Evolutionary conservation across 2,888 invertebrate species (phyloP).

Genomic region (Bruchidius siliquastri): DNA sequence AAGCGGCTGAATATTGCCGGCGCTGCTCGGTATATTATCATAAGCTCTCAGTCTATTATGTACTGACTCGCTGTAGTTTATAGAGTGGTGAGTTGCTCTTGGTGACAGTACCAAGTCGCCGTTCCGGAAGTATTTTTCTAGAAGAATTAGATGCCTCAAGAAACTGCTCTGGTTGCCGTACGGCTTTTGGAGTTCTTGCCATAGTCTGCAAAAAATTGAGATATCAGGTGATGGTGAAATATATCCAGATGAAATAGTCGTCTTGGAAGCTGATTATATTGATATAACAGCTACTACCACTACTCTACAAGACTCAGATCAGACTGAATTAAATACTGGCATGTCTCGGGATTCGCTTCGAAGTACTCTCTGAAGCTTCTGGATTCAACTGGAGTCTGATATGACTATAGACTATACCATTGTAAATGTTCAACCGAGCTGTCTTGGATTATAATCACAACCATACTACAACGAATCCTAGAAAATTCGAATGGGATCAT

Average conservation of each 20-base stretch:
- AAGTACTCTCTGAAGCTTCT: too few species aligned
- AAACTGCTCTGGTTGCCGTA: slow-evolving; percentile 86
- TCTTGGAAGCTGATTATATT: too few species aligned
- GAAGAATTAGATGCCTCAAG: slow-evolving; percentile 69
- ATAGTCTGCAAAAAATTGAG: slow-evolving; percentile 50
- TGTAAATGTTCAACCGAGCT: too few species aligned
- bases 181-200: slow-evolving; percentile 79
- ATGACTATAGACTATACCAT: too few species aligned
- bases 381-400: too few species aligned
- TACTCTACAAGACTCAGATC: too few species aligned
- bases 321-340: too few species aligned
- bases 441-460: too few species aligned
- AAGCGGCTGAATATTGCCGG: slow-evolving; percentile 37
- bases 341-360: too few species aligned
- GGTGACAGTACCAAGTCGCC: slow-evolving; percentile 73
- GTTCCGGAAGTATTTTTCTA: slow-evolving; percentile 79
- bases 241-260: not conserved
- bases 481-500: too few species aligned
- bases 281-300: too few species aligned
- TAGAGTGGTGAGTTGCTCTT: slow-evolving; percentile 68
- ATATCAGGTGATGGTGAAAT: not conserved
- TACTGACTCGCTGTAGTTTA: slow-evolving; percentile 74
- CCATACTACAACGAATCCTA: too few species aligned
- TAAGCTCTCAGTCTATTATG: slow-evolving; percentile 73
- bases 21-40: slow-evolving; percentile 55